Evolutionary conservation across 2,888 invertebrate species (phyloP).

Genomic region (Brassicogethes aeneus): DNA sequence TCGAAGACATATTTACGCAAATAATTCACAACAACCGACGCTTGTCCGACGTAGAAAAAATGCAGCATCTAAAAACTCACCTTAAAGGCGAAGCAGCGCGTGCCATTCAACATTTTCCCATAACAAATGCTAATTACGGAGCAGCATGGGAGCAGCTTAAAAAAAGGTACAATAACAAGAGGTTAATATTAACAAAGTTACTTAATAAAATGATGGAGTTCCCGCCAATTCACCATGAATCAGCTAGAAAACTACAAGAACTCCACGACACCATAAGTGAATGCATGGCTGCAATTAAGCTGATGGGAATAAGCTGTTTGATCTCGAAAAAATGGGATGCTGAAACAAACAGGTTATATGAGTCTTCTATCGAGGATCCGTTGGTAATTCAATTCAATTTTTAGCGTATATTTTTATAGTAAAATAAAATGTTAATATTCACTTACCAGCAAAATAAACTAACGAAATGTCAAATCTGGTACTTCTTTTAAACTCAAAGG

Average conservation of each 20-base stretch:
- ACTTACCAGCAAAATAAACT: no score
- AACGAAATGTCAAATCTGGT: no score
- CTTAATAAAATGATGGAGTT: slow-evolving; percentile 4
- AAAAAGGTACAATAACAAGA: slow-evolving; percentile 7
- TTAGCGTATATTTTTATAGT: no score
- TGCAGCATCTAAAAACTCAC: slow-evolving; percentile 9
- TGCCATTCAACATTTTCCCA: slow-evolving; percentile 7
- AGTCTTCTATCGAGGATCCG: slow-evolving; percentile 3
- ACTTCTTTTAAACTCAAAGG: no score
- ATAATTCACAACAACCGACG: background rate
- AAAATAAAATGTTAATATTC: no score
- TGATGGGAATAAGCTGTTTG: slow-evolving; percentile 3
- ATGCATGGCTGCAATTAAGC: slow-evolving; percentile 4
- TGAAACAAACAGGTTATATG: slow-evolving; percentile 5
- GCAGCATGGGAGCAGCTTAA: slow-evolving; percentile 5
- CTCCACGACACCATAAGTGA: slow-evolving; percentile 7
- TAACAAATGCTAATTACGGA: slow-evolving; percentile 7
- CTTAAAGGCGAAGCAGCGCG: slow-evolving; percentile 7
- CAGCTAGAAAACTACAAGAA: slow-evolving; percentile 3
- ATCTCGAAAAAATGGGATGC: slow-evolving; percentile 4
- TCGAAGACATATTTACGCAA: background rate
- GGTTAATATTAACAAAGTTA: slow-evolving; percentile 5
- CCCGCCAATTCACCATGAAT: background rate
- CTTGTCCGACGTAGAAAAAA: slow-evolving; percentile 4
- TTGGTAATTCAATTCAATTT: no score